Evolutionary conservation across 2,888 invertebrate genomes (phyloP).

Genomic region (Busseola fusca): DNA sequence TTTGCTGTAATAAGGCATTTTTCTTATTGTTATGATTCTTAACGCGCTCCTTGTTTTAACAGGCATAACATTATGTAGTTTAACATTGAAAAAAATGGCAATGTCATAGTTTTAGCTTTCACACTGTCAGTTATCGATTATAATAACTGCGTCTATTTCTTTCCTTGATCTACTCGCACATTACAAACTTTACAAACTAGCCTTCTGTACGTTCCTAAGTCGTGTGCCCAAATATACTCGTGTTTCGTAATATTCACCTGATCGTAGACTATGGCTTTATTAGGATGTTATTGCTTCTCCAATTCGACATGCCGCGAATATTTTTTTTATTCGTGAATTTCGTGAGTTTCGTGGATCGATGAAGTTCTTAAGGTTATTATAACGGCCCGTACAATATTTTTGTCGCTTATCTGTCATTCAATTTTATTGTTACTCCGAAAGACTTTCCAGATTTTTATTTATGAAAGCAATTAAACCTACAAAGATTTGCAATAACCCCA

Average conservation of each 20-base stretch:
- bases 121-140: neutral
- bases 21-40: neutral
- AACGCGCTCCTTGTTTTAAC: too few relatives aligned
- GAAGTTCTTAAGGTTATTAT: slow-evolving; percentile 4
- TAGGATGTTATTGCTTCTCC: slow-evolving; percentile 57
- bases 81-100: neutral
- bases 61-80: neutral
- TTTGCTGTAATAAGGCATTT: too few relatives aligned
- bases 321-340: slow-evolving; percentile 52
- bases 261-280: slow-evolving; percentile 59
- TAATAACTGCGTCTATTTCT: neutral
- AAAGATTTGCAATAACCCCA: slow-evolving; percentile 19
- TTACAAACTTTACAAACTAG: neutral
- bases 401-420: neutral
- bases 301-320: slow-evolving; percentile 41
- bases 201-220: neutral
- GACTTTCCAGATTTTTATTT: neutral
- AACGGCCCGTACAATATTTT: neutral
- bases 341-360: slow-evolving; percentile 2
- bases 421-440: neutral
- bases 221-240: slow-evolving; percentile 41
- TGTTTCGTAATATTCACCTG: slow-evolving; percentile 61
- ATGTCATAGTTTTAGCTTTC: neutral
- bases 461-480: slow-evolving; percentile 21
- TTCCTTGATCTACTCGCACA: neutral